Base-by-base conservation (phyloP, 2,797 vertebrate genomes). In the Sebastes matsubarae region DNA sequence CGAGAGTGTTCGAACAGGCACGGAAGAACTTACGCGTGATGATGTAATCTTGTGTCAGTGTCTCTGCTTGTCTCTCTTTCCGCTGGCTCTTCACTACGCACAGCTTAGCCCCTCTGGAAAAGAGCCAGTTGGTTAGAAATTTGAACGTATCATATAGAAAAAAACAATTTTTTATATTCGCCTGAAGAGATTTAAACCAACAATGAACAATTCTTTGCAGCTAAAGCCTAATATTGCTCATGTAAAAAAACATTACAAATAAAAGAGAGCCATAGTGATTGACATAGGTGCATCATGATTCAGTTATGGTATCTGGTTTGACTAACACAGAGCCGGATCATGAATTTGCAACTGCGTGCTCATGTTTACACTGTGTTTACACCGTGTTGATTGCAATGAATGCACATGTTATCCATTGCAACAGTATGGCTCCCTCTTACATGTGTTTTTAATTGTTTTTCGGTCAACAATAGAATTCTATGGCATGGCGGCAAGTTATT, bases 31-130 rank as follows among this genome's bases (percentile, higher is more conserved):
- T 95, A 99, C 97, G 98, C 24, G 98, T 99, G 92, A 99, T 99
- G 94, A 99, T 98, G 90, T 99, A 99, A 94, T 99, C 98, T 89
- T 99, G 98, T 1, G 97, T 98, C 27, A 99, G 95, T 10, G 97
- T 97, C 93, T 98, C 98, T 0, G 97, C 97, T 64, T 98, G 98
- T 81, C 96, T 98, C 42, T 97, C 96, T 90, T 99, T 99, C 81
- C 96, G 93, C 89, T 97, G 95, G 87, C 96, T 98, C 95, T 99
- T 99, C 88, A 99, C 98, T 46, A 99, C 98, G 10, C 98, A 99
- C 82, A 99, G 93, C 93, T 97, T 99, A 22, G 98, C 98, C 80
- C 98, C 99, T 92, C 99, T 99, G 88, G 5, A 83, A 72, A 75
- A 73, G 16, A 88, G 68, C 0, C 30, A 7, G 11, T 24, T 11